Evolutionary conservation across 2,888 invertebrate genomes (phyloP), one percentile per base, ranked within the genome.

Genomic region (Malthinus flaveolus): DNA sequence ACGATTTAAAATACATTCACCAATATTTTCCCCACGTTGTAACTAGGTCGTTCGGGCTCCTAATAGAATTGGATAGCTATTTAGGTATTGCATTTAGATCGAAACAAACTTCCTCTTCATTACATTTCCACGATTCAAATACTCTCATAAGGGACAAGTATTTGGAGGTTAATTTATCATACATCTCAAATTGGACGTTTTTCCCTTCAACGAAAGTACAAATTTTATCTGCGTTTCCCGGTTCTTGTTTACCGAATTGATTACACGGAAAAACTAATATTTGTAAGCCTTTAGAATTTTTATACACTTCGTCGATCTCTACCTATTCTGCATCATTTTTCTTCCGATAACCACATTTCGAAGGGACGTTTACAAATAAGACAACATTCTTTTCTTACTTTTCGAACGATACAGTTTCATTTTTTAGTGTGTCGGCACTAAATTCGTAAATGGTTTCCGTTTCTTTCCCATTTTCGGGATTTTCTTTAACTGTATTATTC

Each of bases 101-200:
- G 10, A 93, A 2, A 91, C 87, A 74, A 92, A 94, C 77, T 93
- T 93, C 93, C 93, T 94, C 73, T 92, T 92, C 67, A 94, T 90
- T 59, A 85, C 84, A 71, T 88, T 80, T 0, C 82, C 84, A 2
- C 84, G 61, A 0, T 74, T 87, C 72, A 88, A 76, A 71, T 84
- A 88, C 62, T 85, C 86, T 85, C 85, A 88, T 49, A 88, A 68
- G 0, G 88, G 87, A 78, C 84, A 83, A 1, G 86, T 82, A 45
- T 80, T 76, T 13, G 84, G 83, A 7, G 74, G 87, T 83, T 58
- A 88, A 80, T 75, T 89, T 90, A 58, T 86, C 85, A 62, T 90
- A 91, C 33, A 90, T 72, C 68, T 91, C 90, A 74, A 88, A 88
- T 64, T 84, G 83, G 5, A 86, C 87, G 73, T 86, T 87, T 37